These are phyloP conservation scores for Dasypogon diadema DNA, from an alignment of 2,888 invertebrate genomes.

Conservation along the genomic window DNA sequence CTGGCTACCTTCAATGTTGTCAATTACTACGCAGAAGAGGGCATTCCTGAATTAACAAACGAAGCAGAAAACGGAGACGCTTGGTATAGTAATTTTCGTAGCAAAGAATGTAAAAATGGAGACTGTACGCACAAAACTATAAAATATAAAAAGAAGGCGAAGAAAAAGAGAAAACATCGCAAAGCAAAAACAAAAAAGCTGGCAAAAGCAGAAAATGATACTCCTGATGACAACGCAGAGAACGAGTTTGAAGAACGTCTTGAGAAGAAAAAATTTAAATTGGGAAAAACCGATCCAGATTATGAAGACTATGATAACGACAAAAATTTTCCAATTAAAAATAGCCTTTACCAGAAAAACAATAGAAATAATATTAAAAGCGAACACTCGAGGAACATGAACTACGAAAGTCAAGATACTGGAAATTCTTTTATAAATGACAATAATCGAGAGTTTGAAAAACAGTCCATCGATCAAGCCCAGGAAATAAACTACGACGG, in stretches of 20 bases:
- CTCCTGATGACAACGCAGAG: background rate
- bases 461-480: background rate
- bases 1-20: constrained; percentile 36
- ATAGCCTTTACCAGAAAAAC: background rate
- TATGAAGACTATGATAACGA: constrained; percentile 46
- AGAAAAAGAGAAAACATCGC: background rate
- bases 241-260: background rate
- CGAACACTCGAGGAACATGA: background rate
- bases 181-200: background rate
- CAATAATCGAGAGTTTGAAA: background rate
- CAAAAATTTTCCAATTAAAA: background rate
- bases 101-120: constrained; percentile 53
- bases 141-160: background rate
- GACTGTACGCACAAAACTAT: constrained; percentile 7
- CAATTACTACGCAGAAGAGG: constrained; percentile 7
- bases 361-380: background rate
- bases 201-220: background rate
- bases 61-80: constrained; percentile 52
- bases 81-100: constrained; percentile 56
- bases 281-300: constrained; percentile 18
- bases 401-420: background rate
- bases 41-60: background rate
- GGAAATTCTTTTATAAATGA: background rate
- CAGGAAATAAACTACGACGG: constrained; percentile 8
- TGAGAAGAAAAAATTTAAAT: background rate